Evolutionary conservation across 2,888 invertebrate genomes (phyloP).

Genomic region (Sipunculus nudus): DNA sequence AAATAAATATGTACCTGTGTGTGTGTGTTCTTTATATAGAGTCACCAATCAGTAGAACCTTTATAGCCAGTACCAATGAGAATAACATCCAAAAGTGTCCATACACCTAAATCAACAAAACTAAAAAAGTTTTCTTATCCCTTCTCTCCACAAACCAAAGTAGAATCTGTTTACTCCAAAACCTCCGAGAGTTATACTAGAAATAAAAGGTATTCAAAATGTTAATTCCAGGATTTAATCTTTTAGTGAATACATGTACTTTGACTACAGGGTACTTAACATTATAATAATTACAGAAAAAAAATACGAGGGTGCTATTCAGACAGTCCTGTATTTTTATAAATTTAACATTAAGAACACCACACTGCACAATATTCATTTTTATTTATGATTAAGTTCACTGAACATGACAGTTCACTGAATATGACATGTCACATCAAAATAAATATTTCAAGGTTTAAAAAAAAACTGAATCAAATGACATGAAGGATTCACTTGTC

Average conservation of each 20-base stretch:
- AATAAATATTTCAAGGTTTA: no score
- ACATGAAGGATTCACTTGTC: no score
- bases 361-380: no score
- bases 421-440: no score
- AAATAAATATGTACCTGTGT: no score
- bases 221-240: background rate
- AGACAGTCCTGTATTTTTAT: no score
- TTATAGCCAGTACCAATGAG: conserved; percentile 97
- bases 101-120: conserved; percentile 98
- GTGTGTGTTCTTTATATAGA: conserved; percentile 79
- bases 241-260: background rate
- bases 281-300: background rate
- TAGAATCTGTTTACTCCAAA: conserved; percentile 98
- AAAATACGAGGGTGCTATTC: no score
- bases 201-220: conserved; percentile 44
- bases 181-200: conserved; percentile 91
- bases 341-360: no score
- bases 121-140: conserved; percentile 98
- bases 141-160: conserved; percentile 97
- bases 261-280: background rate
- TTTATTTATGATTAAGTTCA: no score
- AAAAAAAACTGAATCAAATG: no score
- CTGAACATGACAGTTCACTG: no score
- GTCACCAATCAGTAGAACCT: conserved; percentile 96
- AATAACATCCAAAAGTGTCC: conserved; percentile 97